Conservation (phyloP, 2,113 vertebrate species). For the Platanista minor region DNA sequence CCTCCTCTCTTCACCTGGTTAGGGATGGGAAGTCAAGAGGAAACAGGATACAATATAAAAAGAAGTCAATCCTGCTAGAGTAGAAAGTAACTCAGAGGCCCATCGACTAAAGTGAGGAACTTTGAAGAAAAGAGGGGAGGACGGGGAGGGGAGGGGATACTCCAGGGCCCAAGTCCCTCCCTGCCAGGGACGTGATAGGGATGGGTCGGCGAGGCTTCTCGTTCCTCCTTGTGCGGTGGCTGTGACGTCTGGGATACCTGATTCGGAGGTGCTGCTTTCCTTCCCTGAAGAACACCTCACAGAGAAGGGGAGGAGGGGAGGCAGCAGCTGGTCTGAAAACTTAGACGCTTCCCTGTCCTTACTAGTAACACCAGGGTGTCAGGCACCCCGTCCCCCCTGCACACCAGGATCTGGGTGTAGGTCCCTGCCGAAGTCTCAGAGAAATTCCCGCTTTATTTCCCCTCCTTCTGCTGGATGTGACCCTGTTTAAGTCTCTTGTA, state of each 20-base stretch:
- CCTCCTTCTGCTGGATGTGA: not conserved
- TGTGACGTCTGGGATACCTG: not conserved
- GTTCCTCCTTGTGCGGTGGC: not conserved
- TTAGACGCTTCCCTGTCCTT: not conserved
- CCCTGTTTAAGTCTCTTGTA: not conserved
- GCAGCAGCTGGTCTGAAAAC: not conserved
- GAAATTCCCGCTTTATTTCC: not conserved
- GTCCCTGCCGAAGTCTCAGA: not conserved
- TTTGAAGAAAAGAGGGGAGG: not conserved
- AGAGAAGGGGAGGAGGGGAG: accelerated
- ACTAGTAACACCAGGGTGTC: not conserved
- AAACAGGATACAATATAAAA: not conserved
- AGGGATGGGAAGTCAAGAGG: not conserved
- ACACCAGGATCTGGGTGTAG: not conserved
- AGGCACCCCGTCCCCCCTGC: not conserved
- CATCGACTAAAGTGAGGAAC: not conserved
- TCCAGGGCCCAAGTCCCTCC: not conserved
- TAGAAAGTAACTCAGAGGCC: not conserved
- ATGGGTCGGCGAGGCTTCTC: not conserved
- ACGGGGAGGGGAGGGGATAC: too few species aligned
- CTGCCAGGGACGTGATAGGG: not conserved
- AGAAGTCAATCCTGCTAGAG: not conserved
- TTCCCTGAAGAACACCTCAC: not conserved
- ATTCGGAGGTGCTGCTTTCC: not conserved
- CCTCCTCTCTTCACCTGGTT: not conserved